Base-by-base conservation (phyloP, 2,797 vertebrate genomes). In the Microctenopoma steveboyesi region DNA sequence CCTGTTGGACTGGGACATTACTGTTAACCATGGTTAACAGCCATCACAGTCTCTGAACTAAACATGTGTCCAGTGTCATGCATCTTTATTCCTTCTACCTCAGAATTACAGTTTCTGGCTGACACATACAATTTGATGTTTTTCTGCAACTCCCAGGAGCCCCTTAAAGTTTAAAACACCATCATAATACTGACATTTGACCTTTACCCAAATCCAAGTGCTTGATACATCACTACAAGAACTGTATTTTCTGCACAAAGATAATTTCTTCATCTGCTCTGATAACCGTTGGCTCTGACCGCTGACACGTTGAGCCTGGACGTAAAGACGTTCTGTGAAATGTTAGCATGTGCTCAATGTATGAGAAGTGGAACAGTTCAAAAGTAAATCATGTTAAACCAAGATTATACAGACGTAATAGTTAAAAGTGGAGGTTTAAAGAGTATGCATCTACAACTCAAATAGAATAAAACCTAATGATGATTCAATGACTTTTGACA, bases 121-220 rank as follows among this genome's bases (percentile, higher is more conserved):
- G 79, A 84, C 55, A 75, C 62, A 60, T 57, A 43, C 46, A 74
- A 45, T 83, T 78, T 80, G 65, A 80, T 79, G 22, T 33, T 76
- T 63, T 76, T 25, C 57, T 61, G 50, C 49, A 18, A 61, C 67
- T 86, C 84, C 70, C 78, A 47, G 65, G 74, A 80, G 79, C 63
- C 59, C 58, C 65, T 68, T 85, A 40, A 65, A 80, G 57, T 76
- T 85, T 83, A 58, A 86, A 87, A 82, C 71, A 67, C 76, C 69
- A 73, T 79, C 85, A 54, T 73, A 84, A 83, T 51, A 74, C 78
- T 83, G 85, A 83, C 81, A 89, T 77, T 72, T 69, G 57, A 63
- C 74, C 67, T 71, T 72, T 69, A 62, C 70, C 59, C 39, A 76
- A 84, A 81, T 86, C 68, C 83, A 78, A 76, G 43, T 46, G 40